Conservation (phyloP, 2,113 vertebrate species). For the Perognathus longimembris region DNA sequence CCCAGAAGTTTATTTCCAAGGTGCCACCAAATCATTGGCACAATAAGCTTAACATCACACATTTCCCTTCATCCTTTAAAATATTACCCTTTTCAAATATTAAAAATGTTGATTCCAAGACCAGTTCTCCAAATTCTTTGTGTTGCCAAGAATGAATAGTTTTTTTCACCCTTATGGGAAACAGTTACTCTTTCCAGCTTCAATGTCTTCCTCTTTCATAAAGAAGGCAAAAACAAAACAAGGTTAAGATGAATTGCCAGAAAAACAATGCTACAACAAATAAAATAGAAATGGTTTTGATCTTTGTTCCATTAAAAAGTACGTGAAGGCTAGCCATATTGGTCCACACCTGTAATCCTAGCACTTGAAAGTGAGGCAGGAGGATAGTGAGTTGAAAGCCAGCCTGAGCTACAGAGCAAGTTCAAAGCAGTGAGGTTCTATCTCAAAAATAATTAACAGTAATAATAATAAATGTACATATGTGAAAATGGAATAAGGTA, state of each 20-base stretch:
- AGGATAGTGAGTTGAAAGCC: neutral
- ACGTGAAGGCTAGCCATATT: neutral
- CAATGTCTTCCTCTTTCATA: slow-evolving; percentile 12
- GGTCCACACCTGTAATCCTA: neutral
- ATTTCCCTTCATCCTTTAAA: neutral
- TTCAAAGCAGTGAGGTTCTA: neutral
- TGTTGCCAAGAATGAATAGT: neutral
- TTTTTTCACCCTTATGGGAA: neutral
- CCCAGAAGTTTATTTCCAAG: slow-evolving; percentile 16
- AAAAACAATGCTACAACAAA: slow-evolving; percentile 20
- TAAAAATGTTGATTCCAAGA: neutral
- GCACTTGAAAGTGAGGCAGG: neutral
- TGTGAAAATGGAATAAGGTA: too few species aligned
- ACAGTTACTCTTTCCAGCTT: neutral
- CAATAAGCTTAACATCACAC: neutral
- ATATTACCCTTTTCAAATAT: neutral
- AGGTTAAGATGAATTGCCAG: neutral
- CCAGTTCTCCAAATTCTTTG: neutral
- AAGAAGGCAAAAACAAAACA: slow-evolving; percentile 14
- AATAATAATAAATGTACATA: too few species aligned
- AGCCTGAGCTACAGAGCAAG: neutral
- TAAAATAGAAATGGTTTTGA: slow-evolving; percentile 35
- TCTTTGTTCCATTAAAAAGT: slow-evolving; percentile 42
- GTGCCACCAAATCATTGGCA: neutral
- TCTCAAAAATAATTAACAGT: neutral